These are phyloP conservation scores for Mechanitis mazaeus DNA, from an alignment of 2,888 invertebrate genomes.

Conservation along the genomic window DNA sequence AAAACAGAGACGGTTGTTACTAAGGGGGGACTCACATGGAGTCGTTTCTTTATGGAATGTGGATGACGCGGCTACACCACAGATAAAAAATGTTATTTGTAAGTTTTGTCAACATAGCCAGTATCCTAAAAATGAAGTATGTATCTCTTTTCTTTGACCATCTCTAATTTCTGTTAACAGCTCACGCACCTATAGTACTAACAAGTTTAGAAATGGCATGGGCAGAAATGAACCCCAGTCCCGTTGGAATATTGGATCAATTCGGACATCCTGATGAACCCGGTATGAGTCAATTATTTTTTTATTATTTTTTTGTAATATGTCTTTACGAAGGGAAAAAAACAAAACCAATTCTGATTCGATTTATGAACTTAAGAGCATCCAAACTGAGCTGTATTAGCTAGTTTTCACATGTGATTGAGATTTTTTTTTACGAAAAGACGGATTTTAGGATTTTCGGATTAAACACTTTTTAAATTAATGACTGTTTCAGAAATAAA, in stretches of 20 bases:
- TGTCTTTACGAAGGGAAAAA: no score
- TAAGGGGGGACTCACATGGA: conserved; percentile 95
- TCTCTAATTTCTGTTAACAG: conserved; percentile 40
- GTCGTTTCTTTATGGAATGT: conserved; percentile 93
- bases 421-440: no score
- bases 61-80: conserved; percentile 84
- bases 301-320: no score
- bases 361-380: no score
- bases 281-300: conserved; percentile 46
- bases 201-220: conserved; percentile 92
- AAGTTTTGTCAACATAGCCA: conserved; percentile 40
- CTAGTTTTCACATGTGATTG: no score
- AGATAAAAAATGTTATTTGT: conserved; percentile 72
- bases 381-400: no score
- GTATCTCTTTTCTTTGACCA: neutral
- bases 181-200: conserved; percentile 84
- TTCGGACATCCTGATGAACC: conserved; percentile 84
- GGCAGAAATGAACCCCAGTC: conserved; percentile 90
- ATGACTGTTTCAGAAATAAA: conserved; percentile 73
- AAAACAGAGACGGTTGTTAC: conserved; percentile 79
- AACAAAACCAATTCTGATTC: no score
- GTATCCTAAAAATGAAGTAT: neutral
- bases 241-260: conserved; percentile 94
- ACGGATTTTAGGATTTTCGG: no score
- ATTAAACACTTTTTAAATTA: neutral